Conservation (phyloP, 2,888 invertebrate genomes). For the Acrocyrtus sp. region DNA sequence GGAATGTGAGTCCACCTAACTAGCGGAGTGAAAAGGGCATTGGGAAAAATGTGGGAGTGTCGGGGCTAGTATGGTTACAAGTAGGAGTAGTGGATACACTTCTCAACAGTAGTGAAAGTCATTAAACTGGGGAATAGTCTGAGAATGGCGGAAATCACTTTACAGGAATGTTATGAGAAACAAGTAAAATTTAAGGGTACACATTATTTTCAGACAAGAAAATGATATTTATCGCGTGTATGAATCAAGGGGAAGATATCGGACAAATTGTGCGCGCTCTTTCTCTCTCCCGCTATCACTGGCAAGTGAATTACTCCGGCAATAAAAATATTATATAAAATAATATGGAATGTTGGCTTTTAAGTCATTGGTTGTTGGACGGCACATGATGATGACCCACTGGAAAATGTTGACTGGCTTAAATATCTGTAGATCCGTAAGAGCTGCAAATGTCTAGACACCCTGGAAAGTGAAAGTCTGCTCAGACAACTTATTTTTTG, state of each 20-base stretch:
- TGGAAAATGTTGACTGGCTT: constrained; percentile 30
- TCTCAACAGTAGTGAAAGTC: too few relatives aligned
- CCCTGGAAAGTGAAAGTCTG: constrained; percentile 52
- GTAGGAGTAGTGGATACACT: too few relatives aligned
- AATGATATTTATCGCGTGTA: not conserved
- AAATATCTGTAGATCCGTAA: constrained; percentile 21
- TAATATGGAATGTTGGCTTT: not conserved
- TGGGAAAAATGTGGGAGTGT: too few relatives aligned
- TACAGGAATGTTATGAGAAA: constrained; percentile 3
- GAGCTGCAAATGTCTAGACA: constrained; percentile 51
- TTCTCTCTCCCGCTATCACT: not conserved
- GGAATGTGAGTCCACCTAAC: too few relatives aligned
- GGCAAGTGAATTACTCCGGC: not conserved
- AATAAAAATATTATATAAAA: not conserved
- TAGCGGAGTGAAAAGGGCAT: too few relatives aligned
- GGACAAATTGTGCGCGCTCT: not conserved
- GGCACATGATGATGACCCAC: constrained; percentile 5
- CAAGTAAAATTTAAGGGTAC: constrained; percentile 19
- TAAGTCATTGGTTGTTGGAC: not conserved
- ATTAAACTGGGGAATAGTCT: too few relatives aligned
- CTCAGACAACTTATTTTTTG: constrained; percentile 51
- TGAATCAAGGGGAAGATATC: not conserved
- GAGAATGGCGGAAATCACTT: constrained; percentile 25
- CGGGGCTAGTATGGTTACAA: too few relatives aligned
- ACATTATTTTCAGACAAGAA: not conserved